phyloP scores from a whole-genome alignment of 2,797 vertebrate genomes.

The Nyctibius grandis region DNA sequence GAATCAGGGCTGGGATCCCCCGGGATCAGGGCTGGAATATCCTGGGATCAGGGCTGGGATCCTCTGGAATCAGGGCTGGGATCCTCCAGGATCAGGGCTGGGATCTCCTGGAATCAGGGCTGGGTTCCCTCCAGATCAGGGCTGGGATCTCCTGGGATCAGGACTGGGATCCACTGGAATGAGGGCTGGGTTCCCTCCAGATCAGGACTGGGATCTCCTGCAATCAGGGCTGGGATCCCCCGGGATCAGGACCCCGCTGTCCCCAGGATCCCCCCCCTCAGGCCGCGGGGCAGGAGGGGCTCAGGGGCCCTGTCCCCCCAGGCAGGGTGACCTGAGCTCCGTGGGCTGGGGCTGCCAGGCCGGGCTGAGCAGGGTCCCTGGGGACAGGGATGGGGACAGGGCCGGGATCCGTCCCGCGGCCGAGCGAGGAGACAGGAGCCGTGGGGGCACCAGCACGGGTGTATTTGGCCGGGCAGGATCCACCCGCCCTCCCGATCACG shows the following conservation, averaged over 20 bases:
- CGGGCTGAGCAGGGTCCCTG: rapidly evolving
- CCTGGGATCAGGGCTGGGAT: too few species aligned
- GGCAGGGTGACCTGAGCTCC: background rate
- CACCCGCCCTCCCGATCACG: background rate
- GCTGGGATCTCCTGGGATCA: background rate
- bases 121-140: too few species aligned
- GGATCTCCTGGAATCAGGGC: too few species aligned
- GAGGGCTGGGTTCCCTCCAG: background rate
- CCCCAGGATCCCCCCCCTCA: background rate
- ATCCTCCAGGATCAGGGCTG: too few species aligned
- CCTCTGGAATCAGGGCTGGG: too few species aligned
- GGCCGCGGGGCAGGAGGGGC: background rate
- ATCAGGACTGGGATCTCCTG: too few species aligned
- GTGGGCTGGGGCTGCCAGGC: background rate
- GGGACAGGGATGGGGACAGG: rapidly evolving
- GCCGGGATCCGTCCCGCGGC: too few species aligned
- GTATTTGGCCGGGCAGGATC: constrained; percentile 32
- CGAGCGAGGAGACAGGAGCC: background rate
- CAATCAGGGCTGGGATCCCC: too few species aligned
- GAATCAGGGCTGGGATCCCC: too few species aligned
- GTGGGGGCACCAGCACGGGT: background rate
- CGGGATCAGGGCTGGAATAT: too few species aligned
- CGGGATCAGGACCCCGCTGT: too few species aligned
- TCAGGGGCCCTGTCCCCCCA: background rate
- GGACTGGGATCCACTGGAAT: background rate